phyloP scores from a whole-genome alignment of 2,113 vertebrate species.

The Bubo scandiacus region DNA sequence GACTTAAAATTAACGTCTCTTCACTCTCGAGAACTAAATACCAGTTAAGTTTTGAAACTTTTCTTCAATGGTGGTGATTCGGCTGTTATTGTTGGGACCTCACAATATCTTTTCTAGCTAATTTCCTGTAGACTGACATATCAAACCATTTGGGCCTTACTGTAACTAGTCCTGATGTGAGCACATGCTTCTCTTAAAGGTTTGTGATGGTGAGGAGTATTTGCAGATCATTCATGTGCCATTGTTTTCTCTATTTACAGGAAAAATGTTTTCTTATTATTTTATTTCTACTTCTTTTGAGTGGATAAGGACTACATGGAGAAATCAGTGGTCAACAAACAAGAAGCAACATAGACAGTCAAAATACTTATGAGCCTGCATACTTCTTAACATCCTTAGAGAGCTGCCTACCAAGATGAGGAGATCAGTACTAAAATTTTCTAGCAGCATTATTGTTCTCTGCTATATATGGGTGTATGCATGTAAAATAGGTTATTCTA shows the following conservation, averaged over 20 bases:
- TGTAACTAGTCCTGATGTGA: neutral
- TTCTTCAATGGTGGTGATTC: neutral
- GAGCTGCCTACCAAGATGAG: neutral
- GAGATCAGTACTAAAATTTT: neutral
- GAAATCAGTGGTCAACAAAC: neutral
- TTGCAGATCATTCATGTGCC: neutral
- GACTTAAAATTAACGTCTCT: neutral
- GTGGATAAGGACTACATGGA: neutral
- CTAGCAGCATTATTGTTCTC: neutral
- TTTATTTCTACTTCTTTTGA: neutral
- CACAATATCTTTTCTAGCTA: rapidly evolving
- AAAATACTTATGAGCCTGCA: neutral
- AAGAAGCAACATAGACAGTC: neutral
- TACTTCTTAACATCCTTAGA: neutral
- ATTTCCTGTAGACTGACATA: neutral
- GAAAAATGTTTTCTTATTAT: neutral
- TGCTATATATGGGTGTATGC: neutral
- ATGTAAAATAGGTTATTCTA: neutral
- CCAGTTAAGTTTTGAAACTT: conserved; percentile 42
- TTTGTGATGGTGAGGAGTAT: neutral
- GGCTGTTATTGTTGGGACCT: neutral
- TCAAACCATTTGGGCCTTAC: neutral
- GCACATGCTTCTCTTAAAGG: neutral
- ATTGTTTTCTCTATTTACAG: neutral
- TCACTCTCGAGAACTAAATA: neutral